Percentiles rank a stretch among this genome's conserved stretches.
These are phyloP conservation scores for Channa argus DNA, from an alignment of 2,113 vertebrate genomes.

Conservation along the genomic window DNA sequence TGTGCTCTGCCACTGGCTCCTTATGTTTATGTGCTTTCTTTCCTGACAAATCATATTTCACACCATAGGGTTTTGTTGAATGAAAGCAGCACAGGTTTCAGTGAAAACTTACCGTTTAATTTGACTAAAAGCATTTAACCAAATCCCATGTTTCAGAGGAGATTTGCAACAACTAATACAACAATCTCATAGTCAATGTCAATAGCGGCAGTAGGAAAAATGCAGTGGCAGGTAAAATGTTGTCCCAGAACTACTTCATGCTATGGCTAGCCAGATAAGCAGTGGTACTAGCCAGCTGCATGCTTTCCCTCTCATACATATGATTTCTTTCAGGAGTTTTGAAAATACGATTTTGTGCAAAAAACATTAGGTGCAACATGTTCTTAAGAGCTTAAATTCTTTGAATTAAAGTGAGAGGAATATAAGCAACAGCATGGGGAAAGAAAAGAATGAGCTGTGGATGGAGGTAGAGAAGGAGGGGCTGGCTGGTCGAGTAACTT, in stretches of 20 bases:
- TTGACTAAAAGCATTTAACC: background rate
- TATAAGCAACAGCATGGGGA: background rate
- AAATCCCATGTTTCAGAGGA: background rate
- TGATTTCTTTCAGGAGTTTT: background rate
- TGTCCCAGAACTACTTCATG: background rate
- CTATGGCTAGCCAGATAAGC: background rate
- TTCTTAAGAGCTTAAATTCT: background rate
- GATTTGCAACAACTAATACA: background rate
- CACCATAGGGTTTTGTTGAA: background rate
- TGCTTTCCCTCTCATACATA: conserved; percentile 1
- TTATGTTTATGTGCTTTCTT: background rate
- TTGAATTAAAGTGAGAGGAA: too few relatives aligned
- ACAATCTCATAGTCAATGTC: background rate
- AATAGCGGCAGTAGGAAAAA: background rate
- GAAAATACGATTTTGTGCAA: background rate
- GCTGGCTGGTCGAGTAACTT: conserved; percentile 59
- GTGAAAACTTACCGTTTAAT: background rate
- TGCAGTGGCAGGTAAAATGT: background rate
- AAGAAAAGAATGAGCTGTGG: conserved; percentile 29
- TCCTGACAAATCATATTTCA: background rate
- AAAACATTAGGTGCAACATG: background rate
- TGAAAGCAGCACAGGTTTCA: background rate
- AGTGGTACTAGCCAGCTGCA: conserved; percentile 3
- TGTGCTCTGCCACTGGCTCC: background rate
- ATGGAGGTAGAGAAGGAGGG: conserved; percentile 31